Evolutionary conservation across 2,797 vertebrate species (phyloP), one percentile per base, ranked within the genome.

Genomic region (Bovichtus diacanthus): DNA sequence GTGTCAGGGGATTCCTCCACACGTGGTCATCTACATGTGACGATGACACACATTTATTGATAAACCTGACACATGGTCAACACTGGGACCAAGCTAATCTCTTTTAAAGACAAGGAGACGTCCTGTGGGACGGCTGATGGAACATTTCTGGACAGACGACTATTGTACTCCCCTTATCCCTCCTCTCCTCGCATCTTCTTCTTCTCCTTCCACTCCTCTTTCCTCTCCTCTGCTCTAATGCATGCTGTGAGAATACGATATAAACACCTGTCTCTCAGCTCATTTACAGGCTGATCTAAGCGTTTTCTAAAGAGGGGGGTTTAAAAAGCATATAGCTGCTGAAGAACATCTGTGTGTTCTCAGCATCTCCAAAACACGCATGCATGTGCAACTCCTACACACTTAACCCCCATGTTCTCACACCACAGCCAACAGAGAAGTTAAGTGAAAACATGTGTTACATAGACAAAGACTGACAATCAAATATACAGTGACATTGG

Each of bases 191-290:
- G 4, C 16, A 41, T 64, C 58, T 46, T 55, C 43, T 21, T 49
- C 47, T 49, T 10, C 68, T 55, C 54, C 16, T 53, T 25, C 41
- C 43, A 47, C 15, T 29, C 25, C 21, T 47, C 19, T 49, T 63
- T 80, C 62, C 49, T 71, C 46, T 63, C 50, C 29, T 70, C 21
- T 69, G 34, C 71, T 50, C 34, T 69, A 31, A 65, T 67, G 63
- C 66, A 71, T 64, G 41, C 61, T 74, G 38, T n/a, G 46, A 64
- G 59, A 54, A 69, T 34, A 9, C 71, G 53, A 86, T 73, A 71
- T 82, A 90, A 88, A 90, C 84, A 87, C 51, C 70, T 80, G 85
- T 88, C 77, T 70, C 78, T 79, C 76, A 71, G 77, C 80, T 85
- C 74, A 87, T 86, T 85, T 87, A 67, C 54, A 74, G 50, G 23